A percentile compares a stretch with the other conserved stretches of the same genome.
Evolutionary conservation across 2,888 invertebrate species (phyloP).

Genomic region (Pachydiplax longipennis): DNA sequence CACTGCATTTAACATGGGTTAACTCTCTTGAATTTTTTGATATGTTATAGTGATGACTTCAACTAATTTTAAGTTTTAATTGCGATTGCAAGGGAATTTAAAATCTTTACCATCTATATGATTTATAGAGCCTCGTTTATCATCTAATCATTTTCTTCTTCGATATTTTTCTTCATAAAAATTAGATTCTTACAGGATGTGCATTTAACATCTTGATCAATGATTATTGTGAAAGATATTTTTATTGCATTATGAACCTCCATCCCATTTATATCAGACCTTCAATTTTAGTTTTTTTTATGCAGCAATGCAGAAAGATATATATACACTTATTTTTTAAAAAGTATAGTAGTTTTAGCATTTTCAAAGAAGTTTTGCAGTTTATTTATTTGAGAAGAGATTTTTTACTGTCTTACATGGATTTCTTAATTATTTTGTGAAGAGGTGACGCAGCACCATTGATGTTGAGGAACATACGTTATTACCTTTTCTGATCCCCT

Average conservation of each 20-base stretch:
- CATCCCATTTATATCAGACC: neutral
- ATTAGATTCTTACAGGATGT: neutral
- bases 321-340: neutral
- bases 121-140: neutral
- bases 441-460: neutral
- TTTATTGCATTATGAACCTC: neutral
- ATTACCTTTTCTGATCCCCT: slow-evolving; percentile 6
- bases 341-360: neutral
- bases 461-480: neutral
- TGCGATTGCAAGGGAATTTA: neutral
- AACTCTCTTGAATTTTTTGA: neutral
- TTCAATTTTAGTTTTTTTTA: neutral
- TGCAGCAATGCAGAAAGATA: neutral
- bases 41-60: neutral
- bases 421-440: neutral
- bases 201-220: neutral
- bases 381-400: neutral
- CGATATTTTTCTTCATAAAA: neutral
- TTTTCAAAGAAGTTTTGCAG: neutral
- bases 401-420: neutral
- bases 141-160: neutral
- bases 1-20: neutral
- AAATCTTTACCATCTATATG: neutral
- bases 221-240: neutral
- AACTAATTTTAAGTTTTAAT: neutral